These are phyloP conservation scores for Pterocles gutturalis DNA, from an alignment of 2,113 vertebrate genomes.

Conservation along the genomic window DNA sequence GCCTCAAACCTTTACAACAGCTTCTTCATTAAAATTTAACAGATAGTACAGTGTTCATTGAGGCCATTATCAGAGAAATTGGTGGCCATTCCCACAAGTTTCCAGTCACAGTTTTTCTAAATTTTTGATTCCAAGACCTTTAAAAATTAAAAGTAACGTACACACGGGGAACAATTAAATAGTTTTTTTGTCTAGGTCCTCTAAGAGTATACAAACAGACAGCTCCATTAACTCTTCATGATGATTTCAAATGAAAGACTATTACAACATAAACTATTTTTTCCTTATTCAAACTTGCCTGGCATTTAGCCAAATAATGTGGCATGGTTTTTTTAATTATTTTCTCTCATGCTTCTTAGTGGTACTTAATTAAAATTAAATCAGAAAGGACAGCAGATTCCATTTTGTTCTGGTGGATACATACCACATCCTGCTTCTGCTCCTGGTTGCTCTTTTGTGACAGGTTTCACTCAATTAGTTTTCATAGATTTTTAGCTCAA, in stretches of 20 bases:
- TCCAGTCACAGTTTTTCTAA: background rate
- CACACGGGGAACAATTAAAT: background rate
- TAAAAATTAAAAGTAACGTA: background rate
- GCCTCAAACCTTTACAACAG: background rate
- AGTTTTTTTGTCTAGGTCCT: background rate
- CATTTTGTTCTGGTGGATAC: background rate
- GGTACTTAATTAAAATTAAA: background rate
- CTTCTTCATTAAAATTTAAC: background rate
- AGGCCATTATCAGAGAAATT: background rate
- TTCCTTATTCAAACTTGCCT: background rate
- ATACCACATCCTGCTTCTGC: background rate
- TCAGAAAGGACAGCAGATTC: background rate
- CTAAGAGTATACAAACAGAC: background rate
- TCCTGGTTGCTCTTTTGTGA: background rate
- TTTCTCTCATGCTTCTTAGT: background rate
- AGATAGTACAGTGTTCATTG: background rate
- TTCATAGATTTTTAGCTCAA: slow-evolving; percentile 15
- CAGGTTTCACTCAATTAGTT: background rate
- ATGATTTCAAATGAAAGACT: background rate
- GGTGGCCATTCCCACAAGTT: background rate
- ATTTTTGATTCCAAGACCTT: background rate
- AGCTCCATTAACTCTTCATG: background rate
- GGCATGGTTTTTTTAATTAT: background rate
- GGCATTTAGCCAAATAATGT: background rate
- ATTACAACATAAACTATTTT: background rate